phyloP scores from a whole-genome alignment of 2,888 invertebrate genomes.

The Epistrophe grossulariae region DNA sequence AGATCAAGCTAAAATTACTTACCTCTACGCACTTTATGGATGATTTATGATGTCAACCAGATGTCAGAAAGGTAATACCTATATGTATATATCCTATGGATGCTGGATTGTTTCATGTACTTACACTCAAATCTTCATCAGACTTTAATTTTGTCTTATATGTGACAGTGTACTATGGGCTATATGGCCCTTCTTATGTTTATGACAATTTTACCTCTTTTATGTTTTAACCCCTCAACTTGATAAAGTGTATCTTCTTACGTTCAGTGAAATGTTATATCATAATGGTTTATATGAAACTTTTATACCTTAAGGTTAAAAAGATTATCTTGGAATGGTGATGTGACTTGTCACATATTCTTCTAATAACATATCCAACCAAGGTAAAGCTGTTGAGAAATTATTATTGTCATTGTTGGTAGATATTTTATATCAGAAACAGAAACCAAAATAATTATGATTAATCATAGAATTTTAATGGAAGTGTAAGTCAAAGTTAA shows the following conservation, averaged over 20 bases:
- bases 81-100: background rate
- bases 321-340: slow-evolving; percentile 59
- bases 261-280: slow-evolving; percentile 26
- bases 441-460: slow-evolving; percentile 16
- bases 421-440: slow-evolving; percentile 48
- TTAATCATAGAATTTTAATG: slow-evolving; percentile 34
- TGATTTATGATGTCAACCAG: slow-evolving; percentile 75
- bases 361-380: too few relatives aligned
- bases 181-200: slow-evolving; percentile 29
- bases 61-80: slow-evolving; percentile 73
- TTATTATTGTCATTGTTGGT: slow-evolving; percentile 34
- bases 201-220: slow-evolving; percentile 61
- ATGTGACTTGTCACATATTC: slow-evolving; percentile 57
- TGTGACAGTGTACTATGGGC: background rate
- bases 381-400: slow-evolving; percentile 33
- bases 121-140: slow-evolving; percentile 41
- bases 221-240: slow-evolving; percentile 34
- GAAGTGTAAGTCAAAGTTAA: background rate
- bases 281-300: slow-evolving; percentile 3
- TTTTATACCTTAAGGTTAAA: slow-evolving; percentile 52
- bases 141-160: slow-evolving; percentile 50
- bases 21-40: slow-evolving; percentile 64
- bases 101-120: slow-evolving; percentile 10
- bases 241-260: slow-evolving; percentile 16
- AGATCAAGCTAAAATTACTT: slow-evolving; percentile 58